A percentile compares a stretch with the other conserved stretches of the same genome.
These are phyloP conservation scores for Leucoma salicis DNA, from an alignment of 2,888 invertebrate species.

Conservation along the genomic window DNA sequence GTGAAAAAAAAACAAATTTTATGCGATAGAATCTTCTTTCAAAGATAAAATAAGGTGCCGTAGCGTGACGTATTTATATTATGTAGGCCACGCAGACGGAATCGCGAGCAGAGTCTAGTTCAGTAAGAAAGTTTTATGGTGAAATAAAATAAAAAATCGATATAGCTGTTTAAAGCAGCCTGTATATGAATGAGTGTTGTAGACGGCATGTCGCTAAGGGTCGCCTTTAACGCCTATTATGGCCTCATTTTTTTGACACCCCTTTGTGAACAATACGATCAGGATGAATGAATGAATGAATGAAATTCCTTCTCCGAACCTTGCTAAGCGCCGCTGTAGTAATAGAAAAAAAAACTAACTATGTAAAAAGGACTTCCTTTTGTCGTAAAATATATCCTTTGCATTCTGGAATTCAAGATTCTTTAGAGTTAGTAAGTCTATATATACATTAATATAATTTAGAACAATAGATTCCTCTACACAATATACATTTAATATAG, in stretches of 20 bases:
- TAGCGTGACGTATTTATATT: no score
- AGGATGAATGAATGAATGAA: constrained; percentile 62
- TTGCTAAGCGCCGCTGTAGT: constrained; percentile 63
- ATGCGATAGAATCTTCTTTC: no score
- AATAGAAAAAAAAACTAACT: constrained; percentile 47
- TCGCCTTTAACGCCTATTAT: constrained; percentile 45
- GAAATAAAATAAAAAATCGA: no score
- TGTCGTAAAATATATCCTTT: constrained; percentile 45
- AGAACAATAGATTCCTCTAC: background rate
- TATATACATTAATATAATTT: constrained; percentile 5
- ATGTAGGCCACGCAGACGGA: no score
- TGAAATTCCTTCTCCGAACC: constrained; percentile 64
- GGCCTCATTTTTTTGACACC: constrained; percentile 51
- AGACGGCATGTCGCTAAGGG: constrained; percentile 74
- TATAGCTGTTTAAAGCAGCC: no score
- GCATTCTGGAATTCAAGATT: constrained; percentile 40
- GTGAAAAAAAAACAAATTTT: no score
- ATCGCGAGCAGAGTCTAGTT: no score
- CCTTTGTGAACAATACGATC: constrained; percentile 55
- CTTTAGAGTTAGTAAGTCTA: constrained; percentile 20
- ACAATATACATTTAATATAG: background rate
- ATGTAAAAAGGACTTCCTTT: constrained; percentile 61
- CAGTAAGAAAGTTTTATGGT: no score
- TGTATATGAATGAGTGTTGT: constrained; percentile 51
- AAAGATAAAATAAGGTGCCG: no score